Conservation (phyloP, 2,797 vertebrate species). For the Peromyscus attwateri region DNA sequence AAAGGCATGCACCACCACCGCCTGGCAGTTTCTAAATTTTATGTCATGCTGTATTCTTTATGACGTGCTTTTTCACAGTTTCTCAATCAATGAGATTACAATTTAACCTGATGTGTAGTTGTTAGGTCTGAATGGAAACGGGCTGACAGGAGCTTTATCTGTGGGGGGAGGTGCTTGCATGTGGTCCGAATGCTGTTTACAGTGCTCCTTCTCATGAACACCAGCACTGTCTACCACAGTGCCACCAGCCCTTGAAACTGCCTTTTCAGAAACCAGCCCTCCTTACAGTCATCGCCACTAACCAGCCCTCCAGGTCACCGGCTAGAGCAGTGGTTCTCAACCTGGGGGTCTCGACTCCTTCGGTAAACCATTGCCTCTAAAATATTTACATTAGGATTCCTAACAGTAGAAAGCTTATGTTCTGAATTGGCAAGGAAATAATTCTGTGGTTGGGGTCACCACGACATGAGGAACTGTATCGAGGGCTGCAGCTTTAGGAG, state of each 20-base stretch:
- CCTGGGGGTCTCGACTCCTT: background rate
- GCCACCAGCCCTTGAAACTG: background rate
- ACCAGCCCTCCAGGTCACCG: background rate
- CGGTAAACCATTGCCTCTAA: background rate
- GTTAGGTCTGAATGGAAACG: conserved; percentile 45
- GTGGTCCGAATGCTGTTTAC: conserved; percentile 19
- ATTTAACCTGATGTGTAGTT: conserved; percentile 24
- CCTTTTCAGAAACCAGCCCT: conserved; percentile 46
- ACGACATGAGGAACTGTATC: background rate
- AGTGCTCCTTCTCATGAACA: conserved; percentile 56
- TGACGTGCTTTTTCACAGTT: conserved; percentile 26
- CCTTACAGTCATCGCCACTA: background rate
- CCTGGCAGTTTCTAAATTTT: background rate
- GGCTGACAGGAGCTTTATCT: conserved; percentile 44
- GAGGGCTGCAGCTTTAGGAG: background rate
- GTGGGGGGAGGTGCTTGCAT: conserved; percentile 58
- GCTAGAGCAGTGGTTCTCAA: background rate
- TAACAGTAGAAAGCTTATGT: background rate
- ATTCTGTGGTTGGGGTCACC: background rate
- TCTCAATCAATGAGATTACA: conserved; percentile 5
- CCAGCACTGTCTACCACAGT: background rate
- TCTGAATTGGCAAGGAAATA: background rate
- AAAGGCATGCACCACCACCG: no score
- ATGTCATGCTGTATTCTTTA: conserved; percentile 13
- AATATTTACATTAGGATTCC: background rate